phyloP scores from a whole-genome alignment of 2,113 vertebrate species.

The Plecotus auritus region DNA sequence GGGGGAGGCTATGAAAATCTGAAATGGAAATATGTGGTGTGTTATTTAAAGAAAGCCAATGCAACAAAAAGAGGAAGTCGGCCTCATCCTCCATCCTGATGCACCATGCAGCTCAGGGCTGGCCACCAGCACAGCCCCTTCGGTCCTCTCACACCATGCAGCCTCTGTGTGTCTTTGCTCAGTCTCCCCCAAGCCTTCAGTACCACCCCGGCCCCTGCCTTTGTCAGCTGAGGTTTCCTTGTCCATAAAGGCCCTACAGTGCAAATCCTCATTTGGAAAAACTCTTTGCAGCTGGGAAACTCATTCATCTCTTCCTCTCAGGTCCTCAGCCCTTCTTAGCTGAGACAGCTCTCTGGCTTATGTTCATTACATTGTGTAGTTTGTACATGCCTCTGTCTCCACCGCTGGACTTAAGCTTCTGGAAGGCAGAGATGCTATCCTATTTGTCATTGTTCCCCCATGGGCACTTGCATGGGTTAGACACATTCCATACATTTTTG shows the following conservation, averaged over 20 bases:
- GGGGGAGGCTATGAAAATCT: not conserved
- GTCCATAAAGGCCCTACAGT: not conserved
- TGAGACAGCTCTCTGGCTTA: not conserved
- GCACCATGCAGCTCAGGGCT: fast-evolving
- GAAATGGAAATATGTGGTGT: not conserved
- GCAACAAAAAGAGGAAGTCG: not conserved
- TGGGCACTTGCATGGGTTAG: not conserved
- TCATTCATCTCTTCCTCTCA: not conserved
- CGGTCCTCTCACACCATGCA: not conserved
- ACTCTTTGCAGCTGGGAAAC: not conserved
- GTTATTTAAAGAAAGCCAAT: not conserved
- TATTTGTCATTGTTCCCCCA: not conserved
- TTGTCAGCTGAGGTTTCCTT: not conserved
- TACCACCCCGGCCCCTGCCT: fast-evolving
- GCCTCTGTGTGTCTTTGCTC: not conserved
- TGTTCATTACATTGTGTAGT: fast-evolving
- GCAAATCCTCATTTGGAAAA: not conserved
- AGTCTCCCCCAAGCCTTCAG: not conserved
- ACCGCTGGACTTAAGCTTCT: not conserved
- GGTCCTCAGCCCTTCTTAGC: not conserved
- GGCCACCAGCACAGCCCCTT: not conserved
- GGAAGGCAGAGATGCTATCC: not conserved
- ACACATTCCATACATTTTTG: not conserved
- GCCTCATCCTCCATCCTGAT: not conserved
- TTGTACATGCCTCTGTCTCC: not conserved